A percentile compares a stretch with the other conserved stretches of the same genome.
phyloP scores from a whole-genome alignment of 1,140 invertebrate species.

The Bombus confusus region DNA sequence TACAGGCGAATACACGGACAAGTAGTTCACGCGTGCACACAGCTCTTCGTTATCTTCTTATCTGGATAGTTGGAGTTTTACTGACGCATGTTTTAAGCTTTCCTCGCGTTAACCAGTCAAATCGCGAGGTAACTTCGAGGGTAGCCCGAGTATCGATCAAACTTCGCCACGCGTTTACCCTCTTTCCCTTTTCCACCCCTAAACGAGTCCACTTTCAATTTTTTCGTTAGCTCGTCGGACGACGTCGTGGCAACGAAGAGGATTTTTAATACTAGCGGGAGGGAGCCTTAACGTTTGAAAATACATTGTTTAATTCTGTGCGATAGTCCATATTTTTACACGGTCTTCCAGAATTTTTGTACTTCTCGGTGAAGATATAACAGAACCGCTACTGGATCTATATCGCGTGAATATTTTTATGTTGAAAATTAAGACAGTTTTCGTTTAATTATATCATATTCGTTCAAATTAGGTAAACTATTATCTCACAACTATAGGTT shows the following conservation, averaged over 20 bases:
- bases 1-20: background rate
- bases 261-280: background rate
- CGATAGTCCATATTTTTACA: too few species aligned
- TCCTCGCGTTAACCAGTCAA: conserved; percentile 59
- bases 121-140: conserved; percentile 47
- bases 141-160: conserved; percentile 60
- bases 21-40: background rate
- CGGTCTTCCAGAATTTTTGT: too few species aligned
- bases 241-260: background rate
- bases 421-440: too few species aligned
- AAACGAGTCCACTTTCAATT: background rate
- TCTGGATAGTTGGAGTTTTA: conserved; percentile 63
- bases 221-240: background rate
- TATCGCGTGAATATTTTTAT: too few species aligned
- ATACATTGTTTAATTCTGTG: too few species aligned
- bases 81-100: conserved; percentile 68
- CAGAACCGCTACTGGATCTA: too few species aligned
- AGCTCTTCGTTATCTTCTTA: conserved; percentile 62
- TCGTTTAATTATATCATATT: too few species aligned
- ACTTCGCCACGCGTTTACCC: conserved; percentile 45
- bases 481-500: too few species aligned
- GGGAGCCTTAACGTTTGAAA: too few species aligned
- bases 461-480: too few species aligned
- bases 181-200: background rate
- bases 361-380: too few species aligned